These are phyloP conservation scores for Meiosimyza platycephala DNA, from an alignment of 2,888 invertebrate genomes.

Conservation along the genomic window DNA sequence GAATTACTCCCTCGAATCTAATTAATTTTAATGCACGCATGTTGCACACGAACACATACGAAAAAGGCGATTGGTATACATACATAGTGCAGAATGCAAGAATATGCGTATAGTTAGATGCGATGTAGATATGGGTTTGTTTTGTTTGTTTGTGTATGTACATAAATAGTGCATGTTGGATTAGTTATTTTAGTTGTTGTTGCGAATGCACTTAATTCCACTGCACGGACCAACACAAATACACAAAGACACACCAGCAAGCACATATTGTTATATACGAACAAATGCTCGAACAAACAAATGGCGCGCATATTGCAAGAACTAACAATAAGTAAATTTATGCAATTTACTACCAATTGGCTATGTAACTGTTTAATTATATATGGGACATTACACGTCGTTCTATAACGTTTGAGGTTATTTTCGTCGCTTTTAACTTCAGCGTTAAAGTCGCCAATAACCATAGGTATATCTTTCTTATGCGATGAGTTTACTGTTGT, in stretches of 20 bases:
- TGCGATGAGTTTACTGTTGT: no score
- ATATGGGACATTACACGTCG: no score
- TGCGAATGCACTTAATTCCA: slow-evolving; percentile 1
- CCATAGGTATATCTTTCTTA: no score
- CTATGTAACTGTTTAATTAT: slow-evolving; percentile 11
- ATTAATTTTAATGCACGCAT: slow-evolving; percentile 59
- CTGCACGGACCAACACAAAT: slow-evolving; percentile 6
- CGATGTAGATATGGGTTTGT: background rate
- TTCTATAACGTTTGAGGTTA: no score
- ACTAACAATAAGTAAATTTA: slow-evolving; percentile 58
- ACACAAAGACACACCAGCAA: background rate
- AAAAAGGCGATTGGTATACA: slow-evolving; percentile 3
- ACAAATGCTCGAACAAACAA: slow-evolving; percentile 12
- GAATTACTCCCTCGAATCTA: slow-evolving; percentile 67
- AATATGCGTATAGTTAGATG: background rate
- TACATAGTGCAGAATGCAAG: background rate
- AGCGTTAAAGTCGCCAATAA: no score
- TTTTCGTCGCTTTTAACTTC: no score
- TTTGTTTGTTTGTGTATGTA: background rate
- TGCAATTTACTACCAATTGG: slow-evolving; percentile 57
- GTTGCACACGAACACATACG: slow-evolving; percentile 11
- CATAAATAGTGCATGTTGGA: slow-evolving; percentile 10
- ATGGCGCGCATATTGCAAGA: slow-evolving; percentile 27
- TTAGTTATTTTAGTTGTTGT: slow-evolving; percentile 19
- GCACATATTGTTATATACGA: slow-evolving; percentile 6